A percentile compares a stretch with the other conserved stretches of the same genome.
Conservation (phyloP, 1,140 invertebrate species). For the Trichonephila clavata region DNA sequence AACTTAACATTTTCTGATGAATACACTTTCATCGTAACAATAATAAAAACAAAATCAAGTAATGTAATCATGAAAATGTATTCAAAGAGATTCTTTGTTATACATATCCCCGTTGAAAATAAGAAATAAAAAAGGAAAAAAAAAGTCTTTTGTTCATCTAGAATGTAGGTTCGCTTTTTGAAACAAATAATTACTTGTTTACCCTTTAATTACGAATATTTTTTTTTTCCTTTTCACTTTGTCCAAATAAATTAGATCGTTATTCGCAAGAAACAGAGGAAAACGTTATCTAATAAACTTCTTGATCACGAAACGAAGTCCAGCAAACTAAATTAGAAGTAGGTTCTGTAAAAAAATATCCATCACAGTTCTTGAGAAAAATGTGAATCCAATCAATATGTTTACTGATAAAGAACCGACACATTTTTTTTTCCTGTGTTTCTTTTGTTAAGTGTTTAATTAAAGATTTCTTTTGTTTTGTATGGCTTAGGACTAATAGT, state of each 20-base stretch:
- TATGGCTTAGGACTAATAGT: too few species aligned
- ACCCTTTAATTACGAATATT: not conserved
- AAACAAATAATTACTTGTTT: slow-evolving; percentile 41
- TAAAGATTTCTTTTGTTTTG: too few species aligned
- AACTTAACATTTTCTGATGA: too few species aligned
- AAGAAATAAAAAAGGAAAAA: not conserved
- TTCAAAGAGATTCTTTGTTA: not conserved
- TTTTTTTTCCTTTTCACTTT: not conserved
- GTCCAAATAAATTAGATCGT: slow-evolving; percentile 2
- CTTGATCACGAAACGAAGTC: not conserved
- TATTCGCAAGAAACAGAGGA: not conserved
- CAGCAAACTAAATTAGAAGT: not conserved
- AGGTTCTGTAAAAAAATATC: not conserved
- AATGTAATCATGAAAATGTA: not conserved
- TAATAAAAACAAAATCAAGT: not conserved
- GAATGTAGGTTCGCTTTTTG: not conserved
- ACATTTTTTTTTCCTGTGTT: not conserved
- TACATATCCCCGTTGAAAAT: not conserved
- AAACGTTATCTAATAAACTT: not conserved
- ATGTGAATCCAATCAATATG: not conserved
- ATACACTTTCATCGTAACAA: too few species aligned
- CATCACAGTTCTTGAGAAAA: too few species aligned
- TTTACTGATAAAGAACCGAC: not conserved
- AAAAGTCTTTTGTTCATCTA: not conserved
- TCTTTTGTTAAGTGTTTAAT: too few species aligned